phyloP scores from a whole-genome alignment of 2,797 vertebrate genomes.

The Carcharodon carcharias region DNA sequence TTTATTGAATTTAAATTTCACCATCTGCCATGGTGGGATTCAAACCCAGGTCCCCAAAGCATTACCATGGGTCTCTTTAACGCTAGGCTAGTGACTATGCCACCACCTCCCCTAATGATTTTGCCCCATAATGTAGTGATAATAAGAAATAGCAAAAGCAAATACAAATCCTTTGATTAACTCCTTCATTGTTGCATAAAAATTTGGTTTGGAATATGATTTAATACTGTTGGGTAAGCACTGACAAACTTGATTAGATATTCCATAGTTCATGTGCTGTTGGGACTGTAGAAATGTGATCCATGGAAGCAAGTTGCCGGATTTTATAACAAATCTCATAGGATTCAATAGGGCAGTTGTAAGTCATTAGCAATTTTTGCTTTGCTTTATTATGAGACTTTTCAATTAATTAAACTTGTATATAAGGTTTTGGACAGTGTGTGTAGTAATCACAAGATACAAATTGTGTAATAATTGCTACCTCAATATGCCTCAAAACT shows the following conservation, averaged over 20 bases:
- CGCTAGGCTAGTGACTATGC: no score
- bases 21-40: no score
- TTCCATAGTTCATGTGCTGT: not conserved
- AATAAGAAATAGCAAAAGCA: not conserved
- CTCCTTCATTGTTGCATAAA: not conserved
- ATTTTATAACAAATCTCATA: not conserved
- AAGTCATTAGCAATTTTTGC: not conserved
- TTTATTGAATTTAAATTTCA: no score
- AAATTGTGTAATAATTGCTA: not conserved
- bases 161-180: not conserved
- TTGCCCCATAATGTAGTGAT: not conserved
- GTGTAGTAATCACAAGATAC: not conserved
- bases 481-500: not conserved
- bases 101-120: not conserved
- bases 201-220: not conserved
- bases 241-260: not conserved
- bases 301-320: not conserved
- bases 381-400: not conserved
- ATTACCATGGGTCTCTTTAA: no score
- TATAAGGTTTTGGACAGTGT: not conserved
- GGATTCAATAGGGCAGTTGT: not conserved
- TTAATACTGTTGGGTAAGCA: not conserved
- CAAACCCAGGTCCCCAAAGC: no score
- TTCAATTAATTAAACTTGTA: constrained; percentile 12
- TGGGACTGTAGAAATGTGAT: not conserved